A percentile compares a stretch with the other conserved stretches of the same genome.
Evolutionary conservation across 1,140 invertebrate species (phyloP).

Genomic region (Uloborus diversus): DNA sequence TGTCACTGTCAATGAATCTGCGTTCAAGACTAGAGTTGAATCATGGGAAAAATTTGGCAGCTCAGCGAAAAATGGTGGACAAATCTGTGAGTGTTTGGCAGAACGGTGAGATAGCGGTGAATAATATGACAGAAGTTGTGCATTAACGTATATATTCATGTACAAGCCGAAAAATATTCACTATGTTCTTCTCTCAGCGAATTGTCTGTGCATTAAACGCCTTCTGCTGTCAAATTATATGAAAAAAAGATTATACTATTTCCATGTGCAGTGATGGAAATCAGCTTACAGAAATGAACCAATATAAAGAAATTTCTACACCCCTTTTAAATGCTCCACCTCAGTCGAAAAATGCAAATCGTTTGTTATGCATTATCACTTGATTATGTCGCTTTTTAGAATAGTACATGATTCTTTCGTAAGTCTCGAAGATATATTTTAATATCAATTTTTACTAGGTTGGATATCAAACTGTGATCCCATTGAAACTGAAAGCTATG

Average conservation of each 20-base stretch:
- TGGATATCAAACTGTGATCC: not conserved
- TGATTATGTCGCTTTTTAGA: slow-evolving; percentile 15
- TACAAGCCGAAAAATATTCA: not conserved
- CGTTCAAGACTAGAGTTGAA: slow-evolving; percentile 41
- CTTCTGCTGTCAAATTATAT: slow-evolving; percentile 11
- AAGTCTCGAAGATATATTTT: slow-evolving; percentile 26
- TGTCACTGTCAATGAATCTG: too few species aligned
- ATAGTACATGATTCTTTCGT: slow-evolving; percentile 23
- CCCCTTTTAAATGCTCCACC: slow-evolving; percentile 10
- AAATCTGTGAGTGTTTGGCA: slow-evolving; percentile 7
- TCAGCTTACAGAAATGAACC: slow-evolving; percentile 16
- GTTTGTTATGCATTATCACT: slow-evolving; percentile 4
- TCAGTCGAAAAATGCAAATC: slow-evolving; percentile 1
- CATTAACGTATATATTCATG: slow-evolving; percentile 9
- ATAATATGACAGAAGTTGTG: not conserved
- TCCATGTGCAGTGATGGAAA: slow-evolving; percentile 47
- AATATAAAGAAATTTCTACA: slow-evolving; percentile 38
- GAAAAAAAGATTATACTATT: slow-evolving; percentile 17
- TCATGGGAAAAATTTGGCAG: slow-evolving; percentile 51
- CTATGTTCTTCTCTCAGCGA: not conserved
- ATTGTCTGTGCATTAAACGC: slow-evolving; percentile 2
- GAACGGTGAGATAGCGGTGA: slow-evolving; percentile 14
- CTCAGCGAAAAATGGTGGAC: slow-evolving; percentile 44
- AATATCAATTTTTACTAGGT: slow-evolving; percentile 40
- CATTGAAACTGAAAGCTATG: not conserved